Evolutionary conservation across 1,140 invertebrate species (phyloP), one percentile per base, ranked within the genome.

Genomic region (Monochamus saltuarius): DNA sequence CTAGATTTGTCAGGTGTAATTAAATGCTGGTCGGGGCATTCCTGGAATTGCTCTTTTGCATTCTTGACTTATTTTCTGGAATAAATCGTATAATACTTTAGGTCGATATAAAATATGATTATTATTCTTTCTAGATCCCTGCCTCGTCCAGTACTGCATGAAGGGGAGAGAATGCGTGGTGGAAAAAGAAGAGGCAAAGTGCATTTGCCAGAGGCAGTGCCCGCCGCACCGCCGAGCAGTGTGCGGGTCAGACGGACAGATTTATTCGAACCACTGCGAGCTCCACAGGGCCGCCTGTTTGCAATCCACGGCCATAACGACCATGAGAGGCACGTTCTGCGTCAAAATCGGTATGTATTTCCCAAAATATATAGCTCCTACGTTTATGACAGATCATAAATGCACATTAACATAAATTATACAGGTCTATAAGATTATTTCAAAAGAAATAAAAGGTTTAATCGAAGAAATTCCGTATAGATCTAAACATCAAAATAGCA

Each of bases 241-340:
- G 39, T 91, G 89, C 73, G 89, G 87, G n/a, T 85, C 86, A 7
- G 87, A 91, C 74, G 87, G 88, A 1, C 80, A 82, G 49, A 78
- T 88, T 38, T 91, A 91, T 73, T 80, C 84, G 10, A 90, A 88
- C 73, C 88, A 90, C 72, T 91, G 89, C 73, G 87, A 90, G 67
- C 79, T 91, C 38, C 89, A 90, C 71, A 78, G 86, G 40, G 80
- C 84, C 1, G 85, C 88, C 11, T 91, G 89, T 72, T 73, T 86
- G 8, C 77, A 78, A n/a, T 78, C 79, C 1, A 75, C 75, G 11
- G 77, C 81, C 45, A 84, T 90, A 42, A 80, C 81, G 49, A 80
- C 88, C 10, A 82, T 83, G 66, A 73, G 77, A 49, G 75, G 80
- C 11, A 77, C 78, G 60, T 76, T 78, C 67, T 82, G 81, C 58